Base-by-base conservation (phyloP, 2,888 invertebrate genomes). In the Diachrysia chrysitis region DNA sequence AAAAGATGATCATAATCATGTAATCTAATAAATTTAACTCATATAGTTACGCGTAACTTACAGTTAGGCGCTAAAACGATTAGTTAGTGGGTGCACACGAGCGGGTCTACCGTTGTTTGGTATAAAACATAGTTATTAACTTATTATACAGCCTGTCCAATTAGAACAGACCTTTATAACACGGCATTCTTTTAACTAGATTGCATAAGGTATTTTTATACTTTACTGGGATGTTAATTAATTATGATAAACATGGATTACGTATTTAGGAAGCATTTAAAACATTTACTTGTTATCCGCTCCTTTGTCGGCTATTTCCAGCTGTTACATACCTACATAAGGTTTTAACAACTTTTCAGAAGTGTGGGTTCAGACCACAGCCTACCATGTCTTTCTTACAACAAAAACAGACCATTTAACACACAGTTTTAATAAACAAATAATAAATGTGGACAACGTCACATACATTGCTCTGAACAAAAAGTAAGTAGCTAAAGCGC, bases 71-170 rank as follows among this genome's bases (percentile, higher is more conserved):
- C 69, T 72, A 77, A 81, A 81, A 71, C 76, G 69, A 82, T 74
- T 73, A 69, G 73, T 70, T 68, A 79, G 71, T 60, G 78, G 65
- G 65, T 72, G 79, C 80, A 79, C 83, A 84, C 83, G 82, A 84
- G 79, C 79, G 76, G 61, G 56, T 69, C 71, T 55, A 64, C 66
- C 77, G 75, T 82, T 78, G 78, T 79, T 78, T 61, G 37, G 25
- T 65, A 55, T 21, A 68, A 58, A 67, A 51, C 63, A 79, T 79
- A 63, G 69, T 69, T 76, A 69, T 76, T 63, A 78, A 42, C 59
- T 69, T 69, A 78, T 74, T 71, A 63, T 70, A 51, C 37, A 7
- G 37, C 56, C 51, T 10, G 64, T 21, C 70, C 69, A 79, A 77
- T 71, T 73, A 79, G 53, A 78, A 65, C 48, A 73, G 57, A 63